Conservation (phyloP, 2,797 vertebrate genomes). For the Diglossa cyanea region DNA sequence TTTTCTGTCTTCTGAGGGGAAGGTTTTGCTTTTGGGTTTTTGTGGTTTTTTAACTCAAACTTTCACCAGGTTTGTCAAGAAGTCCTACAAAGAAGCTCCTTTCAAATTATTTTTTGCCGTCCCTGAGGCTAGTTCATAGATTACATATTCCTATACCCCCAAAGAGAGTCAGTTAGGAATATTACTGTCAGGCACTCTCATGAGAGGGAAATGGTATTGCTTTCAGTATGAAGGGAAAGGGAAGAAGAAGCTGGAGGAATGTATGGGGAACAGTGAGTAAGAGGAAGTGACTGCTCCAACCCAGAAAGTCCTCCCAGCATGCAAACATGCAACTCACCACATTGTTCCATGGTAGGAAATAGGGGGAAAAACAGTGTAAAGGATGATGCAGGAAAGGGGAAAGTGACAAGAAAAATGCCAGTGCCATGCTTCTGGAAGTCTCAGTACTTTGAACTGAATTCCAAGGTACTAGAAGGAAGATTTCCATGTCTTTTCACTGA, state of each 20-base stretch:
- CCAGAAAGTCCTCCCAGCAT: background rate
- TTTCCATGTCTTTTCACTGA: background rate
- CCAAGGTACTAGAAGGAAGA: background rate
- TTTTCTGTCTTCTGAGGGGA: background rate
- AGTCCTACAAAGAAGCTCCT: background rate
- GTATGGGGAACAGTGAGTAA: background rate
- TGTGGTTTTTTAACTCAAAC: background rate
- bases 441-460: background rate
- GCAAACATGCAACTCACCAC: background rate
- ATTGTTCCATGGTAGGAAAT: fast-evolving
- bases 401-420: background rate
- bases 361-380: fast-evolving
- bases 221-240: background rate
- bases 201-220: background rate
- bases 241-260: background rate
- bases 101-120: background rate
- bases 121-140: background rate
- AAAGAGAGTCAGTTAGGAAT: background rate
- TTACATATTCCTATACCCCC: background rate
- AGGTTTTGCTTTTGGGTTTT: background rate
- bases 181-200: background rate
- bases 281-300: background rate
- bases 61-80: background rate
- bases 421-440: background rate
- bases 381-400: background rate